A percentile compares a stretch with the other conserved stretches of the same genome.
These are phyloP conservation scores for Labrus mixtus DNA, from an alignment of 2,113 vertebrate genomes.

Conservation along the genomic window DNA sequence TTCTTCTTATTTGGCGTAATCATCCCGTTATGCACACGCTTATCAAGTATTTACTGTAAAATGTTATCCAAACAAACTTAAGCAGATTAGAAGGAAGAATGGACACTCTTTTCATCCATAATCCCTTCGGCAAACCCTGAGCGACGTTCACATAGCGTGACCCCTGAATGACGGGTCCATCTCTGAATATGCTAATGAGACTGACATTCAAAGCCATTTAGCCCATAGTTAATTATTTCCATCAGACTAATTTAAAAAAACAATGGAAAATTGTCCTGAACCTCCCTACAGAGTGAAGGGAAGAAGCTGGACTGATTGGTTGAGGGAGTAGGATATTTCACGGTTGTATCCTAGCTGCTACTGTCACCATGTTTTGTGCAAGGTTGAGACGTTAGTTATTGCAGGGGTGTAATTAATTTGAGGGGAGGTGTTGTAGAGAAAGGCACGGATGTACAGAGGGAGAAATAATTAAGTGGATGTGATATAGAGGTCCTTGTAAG, in stretches of 20 bases:
- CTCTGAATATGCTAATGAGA: slow-evolving; percentile 49
- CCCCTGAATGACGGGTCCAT: slow-evolving; percentile 18
- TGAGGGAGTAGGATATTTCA: slow-evolving; percentile 10
- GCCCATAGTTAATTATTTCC: slow-evolving; percentile 39
- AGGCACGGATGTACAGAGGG: slow-evolving; percentile 18
- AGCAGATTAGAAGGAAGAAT: slow-evolving; percentile 41
- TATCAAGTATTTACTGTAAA: not conserved
- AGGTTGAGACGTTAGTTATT: slow-evolving; percentile 20
- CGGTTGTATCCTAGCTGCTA: not conserved
- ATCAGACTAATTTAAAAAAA: slow-evolving; percentile 43
- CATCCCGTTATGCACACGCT: slow-evolving; percentile 6
- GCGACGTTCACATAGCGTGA: slow-evolving; percentile 27
- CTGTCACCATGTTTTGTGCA: not conserved
- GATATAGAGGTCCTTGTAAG: slow-evolving; percentile 55
- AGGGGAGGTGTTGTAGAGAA: slow-evolving; percentile 22
- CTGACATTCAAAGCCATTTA: slow-evolving; percentile 38
- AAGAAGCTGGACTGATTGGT: slow-evolving; percentile 7
- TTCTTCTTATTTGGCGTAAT: slow-evolving; percentile 4
- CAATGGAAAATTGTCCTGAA: slow-evolving; percentile 20
- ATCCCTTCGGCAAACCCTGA: slow-evolving; percentile 28
- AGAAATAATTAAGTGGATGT: slow-evolving; percentile 52
- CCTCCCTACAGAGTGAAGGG: not conserved
- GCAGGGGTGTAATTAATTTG: slow-evolving; percentile 44
- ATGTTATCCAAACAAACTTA: slow-evolving; percentile 19
- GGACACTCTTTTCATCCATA: slow-evolving; percentile 29